Conservation (phyloP, 1,140 invertebrate genomes). For the Polypedilum vanderplanki region DNA sequence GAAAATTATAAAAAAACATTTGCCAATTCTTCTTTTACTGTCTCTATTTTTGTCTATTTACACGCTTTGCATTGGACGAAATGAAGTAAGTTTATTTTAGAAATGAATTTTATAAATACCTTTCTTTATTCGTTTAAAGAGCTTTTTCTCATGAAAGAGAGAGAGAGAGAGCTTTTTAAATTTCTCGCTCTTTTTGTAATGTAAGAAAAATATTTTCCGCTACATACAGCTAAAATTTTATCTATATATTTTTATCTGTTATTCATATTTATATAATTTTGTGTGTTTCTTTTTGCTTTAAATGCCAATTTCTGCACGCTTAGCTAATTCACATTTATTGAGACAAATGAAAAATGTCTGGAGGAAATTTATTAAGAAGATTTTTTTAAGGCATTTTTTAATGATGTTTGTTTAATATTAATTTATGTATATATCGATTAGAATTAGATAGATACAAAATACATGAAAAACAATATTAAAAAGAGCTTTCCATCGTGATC, state of each 20-base stretch:
- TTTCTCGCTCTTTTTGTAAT: too few relatives aligned
- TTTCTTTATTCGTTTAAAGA: neutral
- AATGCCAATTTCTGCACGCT: slow-evolving; percentile 1
- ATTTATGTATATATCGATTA: too few relatives aligned
- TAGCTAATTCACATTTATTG: neutral
- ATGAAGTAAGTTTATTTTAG: slow-evolving; percentile 7
- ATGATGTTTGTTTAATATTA: neutral
- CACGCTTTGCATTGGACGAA: neutral
- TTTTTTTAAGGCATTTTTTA: slow-evolving; percentile 27
- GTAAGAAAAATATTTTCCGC: neutral
- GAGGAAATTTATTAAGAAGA: neutral
- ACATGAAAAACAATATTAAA: neutral
- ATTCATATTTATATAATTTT: neutral
- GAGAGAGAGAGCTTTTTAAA: neutral
- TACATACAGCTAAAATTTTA: slow-evolving; percentile 15
- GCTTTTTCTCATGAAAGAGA: neutral
- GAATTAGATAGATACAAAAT: neutral
- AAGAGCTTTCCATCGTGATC: neutral
- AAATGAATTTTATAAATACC: too few relatives aligned
- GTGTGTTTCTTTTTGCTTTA: neutral
- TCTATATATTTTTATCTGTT: neutral
- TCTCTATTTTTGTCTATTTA: neutral
- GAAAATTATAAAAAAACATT: too few relatives aligned
- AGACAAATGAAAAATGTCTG: neutral
- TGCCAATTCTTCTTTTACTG: too few relatives aligned